phyloP scores from a whole-genome alignment of 1,140 invertebrate species.

The Mactra quadrangularis region DNA sequence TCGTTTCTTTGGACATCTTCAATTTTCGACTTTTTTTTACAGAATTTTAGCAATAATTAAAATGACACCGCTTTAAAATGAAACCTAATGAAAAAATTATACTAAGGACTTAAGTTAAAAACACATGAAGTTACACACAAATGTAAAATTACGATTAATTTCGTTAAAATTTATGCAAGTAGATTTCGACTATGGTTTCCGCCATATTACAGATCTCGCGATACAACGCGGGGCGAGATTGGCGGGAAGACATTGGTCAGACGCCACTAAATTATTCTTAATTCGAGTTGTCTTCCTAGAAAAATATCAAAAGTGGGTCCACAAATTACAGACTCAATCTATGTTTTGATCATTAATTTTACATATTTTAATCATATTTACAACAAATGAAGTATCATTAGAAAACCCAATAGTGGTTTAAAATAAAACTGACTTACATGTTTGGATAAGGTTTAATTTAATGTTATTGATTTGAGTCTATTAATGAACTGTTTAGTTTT shows the following conservation, averaged over 20 bases:
- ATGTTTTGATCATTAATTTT: too few species aligned
- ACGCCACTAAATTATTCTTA: too few species aligned
- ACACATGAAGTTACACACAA: not conserved
- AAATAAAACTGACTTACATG: too few species aligned
- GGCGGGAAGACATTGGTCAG: constrained; percentile 1
- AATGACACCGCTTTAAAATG: not conserved
- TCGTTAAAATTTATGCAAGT: constrained; percentile 16
- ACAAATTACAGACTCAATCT: too few species aligned
- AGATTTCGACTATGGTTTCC: constrained; percentile 36
- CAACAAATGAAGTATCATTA: too few species aligned
- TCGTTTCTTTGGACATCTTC: constrained; percentile 19
- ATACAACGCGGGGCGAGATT: constrained; percentile 13
- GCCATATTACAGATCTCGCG: constrained; percentile 49
- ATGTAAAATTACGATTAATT: not conserved
- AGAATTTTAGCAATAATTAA: not conserved
- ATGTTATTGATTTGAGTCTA: too few species aligned
- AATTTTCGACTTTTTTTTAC: not conserved
- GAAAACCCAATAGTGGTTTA: too few species aligned
- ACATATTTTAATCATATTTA: too few species aligned
- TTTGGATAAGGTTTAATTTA: too few species aligned
- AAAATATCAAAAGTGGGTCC: too few species aligned
- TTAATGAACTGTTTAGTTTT: too few species aligned
- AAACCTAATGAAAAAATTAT: not conserved
- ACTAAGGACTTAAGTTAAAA: not conserved
- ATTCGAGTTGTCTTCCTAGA: too few species aligned